Evolutionary conservation across 2,888 invertebrate genomes (phyloP), one percentile per base, ranked within the genome.

Genomic region (Xanthia icteritia): DNA sequence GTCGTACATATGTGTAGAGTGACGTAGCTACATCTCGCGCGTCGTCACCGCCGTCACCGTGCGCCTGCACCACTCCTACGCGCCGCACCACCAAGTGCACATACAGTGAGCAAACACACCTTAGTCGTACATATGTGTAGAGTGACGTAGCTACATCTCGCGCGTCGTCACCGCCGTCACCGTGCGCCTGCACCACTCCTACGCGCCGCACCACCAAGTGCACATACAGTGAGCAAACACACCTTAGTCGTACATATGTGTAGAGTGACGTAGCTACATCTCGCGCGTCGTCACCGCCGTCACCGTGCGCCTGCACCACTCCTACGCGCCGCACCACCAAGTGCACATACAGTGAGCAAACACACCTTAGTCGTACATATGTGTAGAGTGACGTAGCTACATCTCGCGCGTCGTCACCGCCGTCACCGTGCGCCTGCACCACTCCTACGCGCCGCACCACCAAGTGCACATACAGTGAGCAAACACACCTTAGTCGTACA

Each of bases 291-390:
- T 97, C 31, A 94, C 97, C 69, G 97, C 98, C 93, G 98, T 98
- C 76, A 97, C 98, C 81, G 98, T 99, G 90, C 97, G 98, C 85
- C 96, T 99, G 74, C 99, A 99, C 95, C 98, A 98, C 39, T 98
- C 98, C 42, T 99, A 99, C 95, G 97, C 98, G 79, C 99, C 99
- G 5, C 98, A 99, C 92, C 98, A 99, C 92, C 97, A 98, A 42
- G 98, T 99, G 13, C 98, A 98, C 92, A 96, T 99, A 15, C 97
- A 97, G 98, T 98, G 92, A 96, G 97, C n/a, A 5, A 0, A 36
- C 23, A 67, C 67, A 42, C 39, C 64, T 42, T n/a, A 65, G n/a
- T 42, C 39, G 31, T 67, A 23, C 20, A 31, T 45, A 66, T 58
- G 36, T 63, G 36, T 63, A 63, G 13, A 36, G 61, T 63, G 61